Conservation (phyloP, 2,888 invertebrate species). For the Xestia xanthographa region DNA sequence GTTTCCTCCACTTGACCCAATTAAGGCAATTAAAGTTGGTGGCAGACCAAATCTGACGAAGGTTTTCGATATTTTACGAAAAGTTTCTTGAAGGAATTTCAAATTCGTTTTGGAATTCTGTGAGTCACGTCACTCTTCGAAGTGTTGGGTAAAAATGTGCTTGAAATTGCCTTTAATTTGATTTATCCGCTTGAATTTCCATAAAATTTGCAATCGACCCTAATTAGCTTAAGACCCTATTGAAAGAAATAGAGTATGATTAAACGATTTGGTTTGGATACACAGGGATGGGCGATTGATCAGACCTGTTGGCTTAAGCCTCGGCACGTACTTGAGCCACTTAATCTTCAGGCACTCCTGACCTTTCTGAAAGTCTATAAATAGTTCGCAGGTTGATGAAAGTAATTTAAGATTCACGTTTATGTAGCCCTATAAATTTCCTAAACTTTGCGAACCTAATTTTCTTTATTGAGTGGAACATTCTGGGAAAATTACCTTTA, state of each 20-base stretch:
- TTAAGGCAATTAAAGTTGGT: slow-evolving; percentile 42
- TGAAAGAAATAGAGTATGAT: neutral
- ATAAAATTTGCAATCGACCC: neutral
- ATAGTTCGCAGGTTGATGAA: slow-evolving; percentile 28
- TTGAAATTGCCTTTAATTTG: neutral
- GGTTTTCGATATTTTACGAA: slow-evolving; percentile 12
- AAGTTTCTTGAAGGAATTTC: slow-evolving; percentile 23
- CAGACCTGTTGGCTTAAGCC: slow-evolving; percentile 3
- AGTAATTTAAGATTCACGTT: slow-evolving; percentile 9
- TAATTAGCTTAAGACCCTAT: neutral
- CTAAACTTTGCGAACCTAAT: slow-evolving; percentile 1
- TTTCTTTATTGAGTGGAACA: neutral
- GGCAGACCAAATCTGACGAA: slow-evolving; percentile 17
- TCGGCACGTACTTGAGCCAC: slow-evolving; percentile 1
- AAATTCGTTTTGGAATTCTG: slow-evolving; percentile 21
- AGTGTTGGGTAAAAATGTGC: slow-evolving; percentile 1
- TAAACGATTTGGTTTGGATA: neutral
- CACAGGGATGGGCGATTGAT: slow-evolving; percentile 5
- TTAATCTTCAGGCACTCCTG: slow-evolving; percentile 16
- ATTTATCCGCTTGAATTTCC: slow-evolving; percentile 8
- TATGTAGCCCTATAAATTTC: slow-evolving; percentile 11
- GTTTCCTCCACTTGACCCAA: slow-evolving; percentile 40
- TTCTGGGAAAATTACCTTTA: neutral
- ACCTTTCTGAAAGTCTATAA: slow-evolving; percentile 34
- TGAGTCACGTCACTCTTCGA: neutral